Base-by-base conservation (phyloP, 2,113 vertebrate genomes). In the Brachyhypopomus occidentalis region DNA sequence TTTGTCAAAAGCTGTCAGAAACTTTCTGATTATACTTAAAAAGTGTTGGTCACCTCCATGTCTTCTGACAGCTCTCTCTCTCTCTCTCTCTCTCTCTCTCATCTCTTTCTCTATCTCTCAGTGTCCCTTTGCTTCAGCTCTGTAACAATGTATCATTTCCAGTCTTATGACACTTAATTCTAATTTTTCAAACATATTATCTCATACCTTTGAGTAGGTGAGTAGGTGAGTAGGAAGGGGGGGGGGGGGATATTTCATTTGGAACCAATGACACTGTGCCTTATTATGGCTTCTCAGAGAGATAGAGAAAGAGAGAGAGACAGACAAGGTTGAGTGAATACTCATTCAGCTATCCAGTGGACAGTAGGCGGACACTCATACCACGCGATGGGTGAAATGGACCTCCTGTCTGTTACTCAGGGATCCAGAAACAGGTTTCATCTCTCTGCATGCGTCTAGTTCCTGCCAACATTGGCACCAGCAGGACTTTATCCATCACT, bases 311-410 rank as follows among this genome's bases (percentile, higher is more conserved):
- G 30, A 67, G 64, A 7, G 34, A 67, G 30, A 67, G 64, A 7
- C 30, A 67, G 20, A 5, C 2, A 36, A n/a, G 66, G 66, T 41
- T 41, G 5, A 70, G 36, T 22, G 66, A 41, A 70, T 22, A 41
- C 34, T 38, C 66, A 23, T 20, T 34, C 7, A 4, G 64, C 64
- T 67, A 34, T 41, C 6, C 38, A 70, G 38, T 41, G 36, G 19
- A 38, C 36, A 22, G 66, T 38, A 70, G 66, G n/a, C n/a, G 36
- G 66, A 70, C 66, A 38, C 22, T 70, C 38, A n/a, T 52, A 34
- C 34, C 27, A 38, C 30, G 6, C 30, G 9, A 17, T 7, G 7
- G 34, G 64, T 38, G 64, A 67, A 67, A 67, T 38, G 64, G 30
- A 67, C 8, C 64, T 67, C 6, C 1, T 5, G 64, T 67, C 30